A percentile compares a stretch with the other conserved stretches of the same genome.
These are phyloP conservation scores for Manacus vitellinus DNA, from an alignment of 2,113 vertebrate species.

Conservation along the genomic window DNA sequence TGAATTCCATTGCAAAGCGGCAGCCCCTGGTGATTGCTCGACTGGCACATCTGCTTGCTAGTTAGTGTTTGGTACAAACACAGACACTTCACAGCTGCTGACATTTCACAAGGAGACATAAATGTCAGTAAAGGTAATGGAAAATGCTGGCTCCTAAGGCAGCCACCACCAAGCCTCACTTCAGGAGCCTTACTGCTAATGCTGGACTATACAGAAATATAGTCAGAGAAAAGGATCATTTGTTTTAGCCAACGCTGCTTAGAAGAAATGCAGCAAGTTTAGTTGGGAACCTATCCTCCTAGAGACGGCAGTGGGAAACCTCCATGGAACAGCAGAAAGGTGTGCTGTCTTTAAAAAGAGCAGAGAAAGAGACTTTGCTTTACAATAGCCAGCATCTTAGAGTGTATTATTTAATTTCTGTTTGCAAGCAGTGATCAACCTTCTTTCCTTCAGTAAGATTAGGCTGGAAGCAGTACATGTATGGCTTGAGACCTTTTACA, in stretches of 20 bases:
- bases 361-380: background rate
- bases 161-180: background rate
- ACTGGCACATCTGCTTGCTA: conserved; percentile 80
- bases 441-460: background rate
- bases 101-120: background rate
- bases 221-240: background rate
- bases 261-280: background rate
- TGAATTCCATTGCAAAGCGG: conserved; percentile 77
- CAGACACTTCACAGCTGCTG: background rate
- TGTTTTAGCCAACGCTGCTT: background rate
- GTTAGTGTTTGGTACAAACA: background rate
- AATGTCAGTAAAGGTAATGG: background rate
- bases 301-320: background rate
- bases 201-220: background rate
- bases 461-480: background rate
- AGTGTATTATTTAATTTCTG: background rate
- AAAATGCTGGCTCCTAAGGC: background rate
- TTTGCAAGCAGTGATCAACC: background rate
- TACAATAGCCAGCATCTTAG: background rate
- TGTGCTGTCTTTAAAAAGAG: background rate
- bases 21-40: conserved; percentile 87
- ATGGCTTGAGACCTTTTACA: background rate
- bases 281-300: background rate
- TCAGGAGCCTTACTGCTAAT: background rate
- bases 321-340: background rate